A percentile compares a stretch with the other conserved stretches of the same genome.
Evolutionary conservation across 2,888 invertebrate species (phyloP).

Genomic region (Smittia aterrima): DNA sequence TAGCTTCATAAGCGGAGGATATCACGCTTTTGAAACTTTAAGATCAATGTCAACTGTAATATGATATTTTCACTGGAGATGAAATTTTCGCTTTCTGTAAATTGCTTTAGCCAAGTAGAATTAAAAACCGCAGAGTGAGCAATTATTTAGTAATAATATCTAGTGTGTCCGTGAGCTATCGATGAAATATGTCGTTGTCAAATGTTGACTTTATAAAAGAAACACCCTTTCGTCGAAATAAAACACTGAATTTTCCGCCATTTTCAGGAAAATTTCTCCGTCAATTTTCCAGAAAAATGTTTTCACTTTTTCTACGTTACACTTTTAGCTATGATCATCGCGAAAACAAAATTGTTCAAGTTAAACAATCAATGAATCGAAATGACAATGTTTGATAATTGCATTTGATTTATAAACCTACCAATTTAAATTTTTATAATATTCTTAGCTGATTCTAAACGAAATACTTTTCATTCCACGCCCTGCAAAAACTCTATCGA

Average conservation of each 20-base stretch:
- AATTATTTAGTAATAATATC: neutral
- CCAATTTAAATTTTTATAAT: neutral
- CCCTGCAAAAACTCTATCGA: constrained; percentile 29
- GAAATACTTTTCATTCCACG: constrained; percentile 28
- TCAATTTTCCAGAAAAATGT: constrained; percentile 9
- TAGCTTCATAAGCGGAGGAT: too few relatives aligned
- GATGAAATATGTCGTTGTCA: neutral
- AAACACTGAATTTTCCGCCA: constrained; percentile 34
- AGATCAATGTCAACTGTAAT: constrained; percentile 38
- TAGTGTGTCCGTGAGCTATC: too few relatives aligned
- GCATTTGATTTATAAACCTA: neutral
- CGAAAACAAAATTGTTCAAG: neutral
- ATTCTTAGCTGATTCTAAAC: constrained; percentile 4
- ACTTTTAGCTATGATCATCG: neutral
- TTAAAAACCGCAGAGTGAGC: neutral
- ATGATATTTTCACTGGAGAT: constrained; percentile 20
- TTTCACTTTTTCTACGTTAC: constrained; percentile 11
- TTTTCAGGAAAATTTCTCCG: constrained; percentile 27
- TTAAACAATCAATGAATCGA: neutral
- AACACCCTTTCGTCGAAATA: neutral
- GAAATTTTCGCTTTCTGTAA: neutral
- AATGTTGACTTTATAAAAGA: neutral
- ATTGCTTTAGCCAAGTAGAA: neutral
- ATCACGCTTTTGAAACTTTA: too few relatives aligned
- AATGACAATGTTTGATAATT: constrained; percentile 1